Base-by-base conservation (phyloP, 2,797 vertebrate species). In the Sus cebifrons region DNA sequence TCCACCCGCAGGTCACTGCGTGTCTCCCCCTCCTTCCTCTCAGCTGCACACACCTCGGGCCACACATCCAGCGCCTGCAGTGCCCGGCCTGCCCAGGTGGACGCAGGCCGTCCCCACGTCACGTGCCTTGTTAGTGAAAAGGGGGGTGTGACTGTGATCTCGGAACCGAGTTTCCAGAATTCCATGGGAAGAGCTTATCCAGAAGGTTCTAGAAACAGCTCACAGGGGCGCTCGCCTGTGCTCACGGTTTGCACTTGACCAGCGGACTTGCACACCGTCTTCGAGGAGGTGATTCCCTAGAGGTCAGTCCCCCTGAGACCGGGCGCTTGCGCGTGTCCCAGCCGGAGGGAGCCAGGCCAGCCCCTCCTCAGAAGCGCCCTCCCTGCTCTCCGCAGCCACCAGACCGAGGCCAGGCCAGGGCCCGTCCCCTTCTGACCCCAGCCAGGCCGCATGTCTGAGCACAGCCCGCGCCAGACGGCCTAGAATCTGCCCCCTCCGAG, bases 191-290 rank as follows among this genome's bases (percentile, higher is more conserved):
- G 73, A 64, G 32, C 82, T 77, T 40, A 74, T 77, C 49, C 17
- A 62, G 74, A 65, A 93, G 58, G 12, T 89, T 81, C 90, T 91
- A 85, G 87, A 92, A 95, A 27, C 49, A 71, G 65, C 15, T 83
- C n/a, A 8, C 10, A 25, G 70, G 21, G 65, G n/a, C 40, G 15
- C 52, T 60, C 70, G 68, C 58, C 32, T 10, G 6, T 81, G 83
- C 29, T 23, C 3, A 3, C 6, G 18, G 16, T 82, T 40, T 64
- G 21, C 7, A 1, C 74, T 74, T 58, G 84, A 52, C 36, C 36
- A 81, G 6, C 71, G 85, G 83, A n/a, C 10, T 58, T 4, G 6
- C 32, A 92, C 65, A 36, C 68, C 60, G 52, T 89, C 14, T 89
- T 79, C 58, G 0, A 44, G 44, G 58, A 40, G 73, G 36, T 15